Conservation (phyloP, 2,113 vertebrate genomes). For the Antennarius striatus region DNA sequence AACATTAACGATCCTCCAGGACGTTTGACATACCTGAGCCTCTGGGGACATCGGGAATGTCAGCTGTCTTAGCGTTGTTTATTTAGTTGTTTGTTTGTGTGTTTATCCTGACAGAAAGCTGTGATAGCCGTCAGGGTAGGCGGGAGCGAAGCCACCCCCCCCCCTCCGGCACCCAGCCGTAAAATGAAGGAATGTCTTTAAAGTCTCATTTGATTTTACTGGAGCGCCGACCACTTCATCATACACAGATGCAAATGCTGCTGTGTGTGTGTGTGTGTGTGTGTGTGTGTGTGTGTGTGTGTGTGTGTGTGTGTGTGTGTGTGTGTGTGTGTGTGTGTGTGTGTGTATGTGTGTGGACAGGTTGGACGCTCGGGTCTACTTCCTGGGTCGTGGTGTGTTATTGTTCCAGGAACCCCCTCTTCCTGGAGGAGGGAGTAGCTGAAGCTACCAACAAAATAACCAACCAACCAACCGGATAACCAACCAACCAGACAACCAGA, state of each 20-base stretch:
- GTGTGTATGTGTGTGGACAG: conserved; percentile 1
- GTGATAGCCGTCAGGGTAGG: conserved; percentile 59
- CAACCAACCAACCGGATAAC: too few species aligned
- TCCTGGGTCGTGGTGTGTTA: conserved; percentile 50
- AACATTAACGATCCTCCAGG: too few species aligned
- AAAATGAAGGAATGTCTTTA: conserved; percentile 75
- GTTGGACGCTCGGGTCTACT: not conserved
- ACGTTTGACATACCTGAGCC: too few species aligned
- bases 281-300: not conserved
- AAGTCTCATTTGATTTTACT: conserved; percentile 71
- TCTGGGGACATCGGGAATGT: conserved; percentile 59
- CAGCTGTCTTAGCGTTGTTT: conserved; percentile 64
- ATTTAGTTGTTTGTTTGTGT: conserved; percentile 63
- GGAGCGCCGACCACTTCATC: conserved; percentile 67
- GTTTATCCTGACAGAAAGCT: conserved; percentile 31
- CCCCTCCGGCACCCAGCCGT: conserved; percentile 56
- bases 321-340: conserved; percentile 17
- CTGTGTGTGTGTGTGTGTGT: conserved; percentile 21
- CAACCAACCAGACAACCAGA: too few species aligned
- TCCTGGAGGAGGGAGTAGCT: conserved; percentile 33
- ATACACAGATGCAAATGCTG: conserved; percentile 58
- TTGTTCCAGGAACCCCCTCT: conserved; percentile 55
- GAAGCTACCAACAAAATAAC: conserved; percentile 5
- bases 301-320: conserved; percentile 17
- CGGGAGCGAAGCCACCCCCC: conserved; percentile 2